Evolutionary conservation across 2,113 vertebrate species (phyloP).

Genomic region (Camelus bactrianus): DNA sequence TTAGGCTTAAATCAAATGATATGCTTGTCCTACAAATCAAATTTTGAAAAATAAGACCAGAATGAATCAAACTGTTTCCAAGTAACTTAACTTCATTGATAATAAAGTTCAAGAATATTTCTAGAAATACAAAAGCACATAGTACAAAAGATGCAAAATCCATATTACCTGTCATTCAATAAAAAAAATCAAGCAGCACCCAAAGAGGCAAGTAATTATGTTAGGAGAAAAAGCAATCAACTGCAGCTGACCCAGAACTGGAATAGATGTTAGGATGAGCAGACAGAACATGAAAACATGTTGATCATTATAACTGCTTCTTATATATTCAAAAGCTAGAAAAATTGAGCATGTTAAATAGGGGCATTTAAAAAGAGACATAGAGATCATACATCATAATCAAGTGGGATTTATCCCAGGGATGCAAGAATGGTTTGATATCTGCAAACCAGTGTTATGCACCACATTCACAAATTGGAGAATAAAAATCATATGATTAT

Average conservation of each 20-base stretch:
- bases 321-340: conserved; percentile 12
- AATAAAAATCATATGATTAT: neutral
- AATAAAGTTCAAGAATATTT: conserved; percentile 32
- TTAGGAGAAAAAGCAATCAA: conserved; percentile 16
- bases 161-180: neutral
- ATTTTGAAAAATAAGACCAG: neutral
- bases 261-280: neutral
- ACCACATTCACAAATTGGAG: neutral
- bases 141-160: neutral
- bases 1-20: neutral
- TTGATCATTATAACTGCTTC: neutral
- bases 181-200: neutral
- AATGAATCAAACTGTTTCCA: neutral
- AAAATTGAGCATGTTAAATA: neutral
- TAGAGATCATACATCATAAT: neutral
- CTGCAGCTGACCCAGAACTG: neutral
- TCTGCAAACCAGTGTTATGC: neutral
- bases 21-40: neutral
- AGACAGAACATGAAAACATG: neutral
- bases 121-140: conserved; percentile 1
- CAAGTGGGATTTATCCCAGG: neutral
- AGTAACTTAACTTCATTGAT: neutral
- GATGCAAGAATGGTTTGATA: neutral
- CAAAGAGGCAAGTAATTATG: neutral
- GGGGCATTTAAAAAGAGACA: neutral